phyloP scores from a whole-genome alignment of 2,797 vertebrate genomes.

The Pristis pectinata region DNA sequence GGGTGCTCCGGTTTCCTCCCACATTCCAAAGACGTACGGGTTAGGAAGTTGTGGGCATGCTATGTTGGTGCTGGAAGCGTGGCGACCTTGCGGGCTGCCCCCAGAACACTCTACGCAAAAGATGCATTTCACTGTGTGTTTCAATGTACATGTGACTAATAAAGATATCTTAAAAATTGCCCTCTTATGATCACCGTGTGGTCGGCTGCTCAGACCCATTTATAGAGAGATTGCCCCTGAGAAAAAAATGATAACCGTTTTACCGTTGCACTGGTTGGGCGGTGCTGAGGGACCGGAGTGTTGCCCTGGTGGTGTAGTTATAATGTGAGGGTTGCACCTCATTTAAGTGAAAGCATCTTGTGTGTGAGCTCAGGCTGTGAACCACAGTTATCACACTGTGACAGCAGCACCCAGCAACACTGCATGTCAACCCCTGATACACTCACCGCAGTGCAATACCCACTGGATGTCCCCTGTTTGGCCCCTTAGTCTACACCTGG shows the following conservation, averaged over 20 bases:
- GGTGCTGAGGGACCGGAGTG: neutral
- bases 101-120: no score
- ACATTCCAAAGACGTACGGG: no score
- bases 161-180: no score
- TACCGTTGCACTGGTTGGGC: neutral
- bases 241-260: neutral
- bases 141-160: no score
- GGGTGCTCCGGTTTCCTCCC: no score
- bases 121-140: no score
- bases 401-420: neutral
- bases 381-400: neutral
- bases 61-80: no score
- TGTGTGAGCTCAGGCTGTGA: neutral
- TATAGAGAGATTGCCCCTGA: no score
- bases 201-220: neutral
- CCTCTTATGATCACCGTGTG: neutral
- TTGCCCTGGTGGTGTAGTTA: neutral
- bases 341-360: neutral
- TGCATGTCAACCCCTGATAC: neutral
- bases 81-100: no score
- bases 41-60: no score
- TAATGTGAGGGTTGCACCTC: neutral
- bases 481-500: neutral
- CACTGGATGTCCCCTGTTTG: neutral
- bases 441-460: neutral